Conservation (phyloP, 2,113 vertebrate genomes). For the Psittacara wagleri region DNA sequence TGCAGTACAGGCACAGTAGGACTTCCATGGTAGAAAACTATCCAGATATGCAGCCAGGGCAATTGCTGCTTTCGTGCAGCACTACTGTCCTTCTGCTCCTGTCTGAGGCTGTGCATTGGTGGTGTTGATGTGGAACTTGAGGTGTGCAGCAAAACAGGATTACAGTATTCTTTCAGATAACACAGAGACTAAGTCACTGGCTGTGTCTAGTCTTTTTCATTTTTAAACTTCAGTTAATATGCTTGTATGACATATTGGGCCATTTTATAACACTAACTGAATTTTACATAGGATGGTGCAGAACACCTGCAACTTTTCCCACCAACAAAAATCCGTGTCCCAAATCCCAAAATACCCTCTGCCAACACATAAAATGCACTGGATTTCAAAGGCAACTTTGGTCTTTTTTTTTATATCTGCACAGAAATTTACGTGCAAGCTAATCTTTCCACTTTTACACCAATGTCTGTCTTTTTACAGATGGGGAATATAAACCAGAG, state of each 20-base stretch:
- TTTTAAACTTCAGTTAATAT: neutral
- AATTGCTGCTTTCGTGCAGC: neutral
- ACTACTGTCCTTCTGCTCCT: neutral
- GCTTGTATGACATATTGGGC: neutral
- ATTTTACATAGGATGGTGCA: neutral
- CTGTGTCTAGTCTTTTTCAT: neutral
- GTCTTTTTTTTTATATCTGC: neutral
- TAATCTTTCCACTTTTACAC: neutral
- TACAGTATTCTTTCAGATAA: neutral
- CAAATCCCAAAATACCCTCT: neutral
- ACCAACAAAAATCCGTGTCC: neutral
- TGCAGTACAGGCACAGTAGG: neutral
- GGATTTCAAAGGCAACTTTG: neutral
- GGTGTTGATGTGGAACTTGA: neutral
- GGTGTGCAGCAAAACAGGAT: neutral
- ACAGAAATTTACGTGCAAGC: neutral
- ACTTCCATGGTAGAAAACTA: neutral
- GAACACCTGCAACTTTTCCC: neutral
- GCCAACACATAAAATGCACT: neutral
- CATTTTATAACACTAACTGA: neutral
- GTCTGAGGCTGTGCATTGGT: neutral
- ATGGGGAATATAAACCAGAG: slow-evolving; percentile 71
- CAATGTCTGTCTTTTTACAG: slow-evolving; percentile 66
- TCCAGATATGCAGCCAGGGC: neutral
- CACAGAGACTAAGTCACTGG: neutral